These are phyloP conservation scores for Macaca fascicularis DNA, from an alignment of 2,113 vertebrate species.

Conservation along the genomic window T2T-MFA8v1.1 NC_088390.1:13670501-13671000, in stretches of 20 bases:
- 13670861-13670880: background rate
- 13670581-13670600: background rate
- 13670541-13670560: background rate
- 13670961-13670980: background rate
- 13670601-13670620: background rate
- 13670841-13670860: background rate
- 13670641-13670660: too few relatives aligned
- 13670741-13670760: background rate
- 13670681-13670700: background rate
- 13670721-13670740: background rate
- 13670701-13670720: background rate
- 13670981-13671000: background rate
- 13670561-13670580: background rate
- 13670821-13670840: background rate
- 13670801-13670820: background rate
- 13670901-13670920: background rate
- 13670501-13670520: background rate
- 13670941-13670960: background rate
- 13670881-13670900: background rate
- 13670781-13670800: background rate
- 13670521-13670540: rapidly evolving
- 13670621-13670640: background rate
- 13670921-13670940: background rate
- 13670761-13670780: background rate
- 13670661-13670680: background rate